Base-by-base conservation (phyloP, 2,113 vertebrate genomes). In the Sinocyclocheilus grahami region DNA sequence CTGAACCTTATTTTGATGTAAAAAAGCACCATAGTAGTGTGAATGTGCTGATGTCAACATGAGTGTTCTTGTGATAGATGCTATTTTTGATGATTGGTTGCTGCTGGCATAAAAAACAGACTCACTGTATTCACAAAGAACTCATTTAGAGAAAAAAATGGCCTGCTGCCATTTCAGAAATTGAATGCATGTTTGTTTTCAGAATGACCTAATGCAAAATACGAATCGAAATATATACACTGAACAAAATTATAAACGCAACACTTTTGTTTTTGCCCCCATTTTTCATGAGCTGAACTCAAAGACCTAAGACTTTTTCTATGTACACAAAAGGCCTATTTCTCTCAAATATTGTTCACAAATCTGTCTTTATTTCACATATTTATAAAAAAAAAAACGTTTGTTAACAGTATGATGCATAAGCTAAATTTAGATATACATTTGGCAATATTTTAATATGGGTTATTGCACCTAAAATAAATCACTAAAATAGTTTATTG, bases 101-200 rank as follows among this genome's bases (percentile, higher is more conserved):
- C 63, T 30, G 18, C 33, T 39, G 69, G 69, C 39, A 48, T 75
- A 75, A 75, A 75, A 74, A 74, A 74, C 71, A 22, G 37, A 42
- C 69, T 37, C 18, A 13, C 33, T 71, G 67, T 22, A 33, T 46
- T 46, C 69, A 72, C 69, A 72, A 33, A 9, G 2, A 33, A 67
- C 30, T 69, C 2, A 42, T 72, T 72, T 39, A 39, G 3, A 72
- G 69, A 72, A 13, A 72, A 16, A 39, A 42, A 42, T 0, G 0
- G 11, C 39, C 71, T 22, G 20, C 69, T 72, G 20, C 7, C 6
- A 18, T 69, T 33, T 69, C 0, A 20, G 3, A 11, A 46, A 10
- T 18, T 0, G 8, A 39, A 72, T 72, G 69, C 33, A 72, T 72
- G 9, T 12, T 72, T 72, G 9, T 37, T 42, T 42, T 72, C 65